Evolutionary conservation across 2,797 vertebrate species (phyloP).

Genomic region (Artibeus jamaicensis): DNA sequence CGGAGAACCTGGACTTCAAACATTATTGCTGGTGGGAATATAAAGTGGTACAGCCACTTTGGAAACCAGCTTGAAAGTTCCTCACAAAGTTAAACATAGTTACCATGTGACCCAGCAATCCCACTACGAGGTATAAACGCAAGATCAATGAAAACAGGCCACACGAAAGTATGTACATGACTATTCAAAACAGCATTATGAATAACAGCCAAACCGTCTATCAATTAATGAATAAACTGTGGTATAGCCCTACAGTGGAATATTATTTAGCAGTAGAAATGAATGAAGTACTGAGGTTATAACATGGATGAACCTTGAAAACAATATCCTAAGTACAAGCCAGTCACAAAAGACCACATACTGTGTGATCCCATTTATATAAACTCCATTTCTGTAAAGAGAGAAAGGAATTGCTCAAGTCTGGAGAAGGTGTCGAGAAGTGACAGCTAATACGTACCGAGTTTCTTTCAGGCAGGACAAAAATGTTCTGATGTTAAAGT

Average conservation of each 20-base stretch:
- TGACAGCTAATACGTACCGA: neutral
- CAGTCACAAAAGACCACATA: neutral
- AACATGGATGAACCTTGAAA: neutral
- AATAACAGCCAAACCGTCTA: neutral
- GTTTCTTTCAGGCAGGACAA: neutral
- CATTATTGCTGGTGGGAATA: neutral
- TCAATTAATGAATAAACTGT: constrained; percentile 1
- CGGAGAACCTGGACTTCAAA: neutral
- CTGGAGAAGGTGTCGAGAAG: neutral
- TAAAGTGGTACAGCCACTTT: neutral
- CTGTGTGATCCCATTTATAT: neutral
- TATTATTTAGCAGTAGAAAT: neutral
- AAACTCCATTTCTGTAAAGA: neutral
- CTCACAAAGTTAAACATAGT: neutral
- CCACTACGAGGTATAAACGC: neutral
- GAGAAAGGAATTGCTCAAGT: constrained; percentile 1
- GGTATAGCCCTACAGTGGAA: neutral
- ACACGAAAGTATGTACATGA: neutral
- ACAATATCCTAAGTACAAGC: constrained; percentile 1
- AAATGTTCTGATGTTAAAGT: constrained; percentile 21
- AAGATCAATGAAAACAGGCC: constrained; percentile 26
- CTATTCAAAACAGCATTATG: neutral
- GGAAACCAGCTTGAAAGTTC: neutral
- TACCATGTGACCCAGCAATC: neutral
- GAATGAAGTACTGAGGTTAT: neutral